Conservation (phyloP, 2,888 invertebrate genomes). For the Drosophila niveifrons region DNA sequence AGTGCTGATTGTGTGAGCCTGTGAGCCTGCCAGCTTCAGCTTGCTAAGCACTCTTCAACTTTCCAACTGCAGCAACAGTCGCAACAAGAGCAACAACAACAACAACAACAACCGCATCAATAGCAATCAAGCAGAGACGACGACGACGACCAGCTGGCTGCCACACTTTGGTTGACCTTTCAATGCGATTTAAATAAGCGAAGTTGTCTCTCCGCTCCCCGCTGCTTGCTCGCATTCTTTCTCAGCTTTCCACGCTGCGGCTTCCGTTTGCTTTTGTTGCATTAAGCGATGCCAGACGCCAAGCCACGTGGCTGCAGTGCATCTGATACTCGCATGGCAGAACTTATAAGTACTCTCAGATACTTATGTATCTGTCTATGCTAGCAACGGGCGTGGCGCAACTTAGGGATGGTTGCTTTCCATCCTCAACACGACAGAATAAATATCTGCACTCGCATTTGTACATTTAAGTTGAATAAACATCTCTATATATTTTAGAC, state of each 20-base stretch:
- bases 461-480: too few relatives aligned
- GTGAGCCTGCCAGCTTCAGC: constrained; percentile 29
- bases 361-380: constrained; percentile 11
- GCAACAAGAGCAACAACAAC: constrained; percentile 19
- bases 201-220: constrained; percentile 30
- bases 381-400: not conserved
- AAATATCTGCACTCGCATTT: not conserved
- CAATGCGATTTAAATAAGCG: constrained; percentile 68
- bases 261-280: constrained; percentile 58
- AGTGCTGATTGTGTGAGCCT: constrained; percentile 67
- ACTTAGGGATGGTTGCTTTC: constrained; percentile 1
- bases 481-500: too few relatives aligned
- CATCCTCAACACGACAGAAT: not conserved
- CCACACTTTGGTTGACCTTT: constrained; percentile 83
- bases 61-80: constrained; percentile 22
- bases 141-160: constrained; percentile 24
- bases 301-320: constrained; percentile 48
- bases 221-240: not conserved
- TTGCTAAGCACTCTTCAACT: constrained; percentile 44
- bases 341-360: constrained; percentile 8
- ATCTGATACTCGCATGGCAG: constrained; percentile 10
- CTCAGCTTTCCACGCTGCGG: constrained; percentile 40
- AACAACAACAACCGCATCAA: constrained; percentile 24
- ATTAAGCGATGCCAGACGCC: constrained; percentile 46
- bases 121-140: constrained; percentile 6